Conservation (phyloP, 2,797 vertebrate genomes). For the Odontamblyopus lacepedii region DNA sequence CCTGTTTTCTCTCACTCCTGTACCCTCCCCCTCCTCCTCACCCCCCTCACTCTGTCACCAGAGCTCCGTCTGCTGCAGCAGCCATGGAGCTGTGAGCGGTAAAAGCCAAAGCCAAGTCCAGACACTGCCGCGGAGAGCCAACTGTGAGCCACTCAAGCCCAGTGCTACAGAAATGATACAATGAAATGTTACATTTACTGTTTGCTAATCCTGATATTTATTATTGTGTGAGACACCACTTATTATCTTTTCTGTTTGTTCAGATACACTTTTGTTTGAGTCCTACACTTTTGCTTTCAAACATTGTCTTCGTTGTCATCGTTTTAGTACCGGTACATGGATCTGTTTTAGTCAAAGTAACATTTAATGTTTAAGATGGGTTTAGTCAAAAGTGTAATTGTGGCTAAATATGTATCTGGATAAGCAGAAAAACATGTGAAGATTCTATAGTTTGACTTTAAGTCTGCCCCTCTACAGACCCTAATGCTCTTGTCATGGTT, state of each 20-base stretch:
- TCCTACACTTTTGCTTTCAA: not conserved
- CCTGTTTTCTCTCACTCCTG: constrained; percentile 62
- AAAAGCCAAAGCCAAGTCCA: constrained; percentile 47
- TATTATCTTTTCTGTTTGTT: constrained; percentile 59
- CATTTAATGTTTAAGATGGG: not conserved
- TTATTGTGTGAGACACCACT: constrained; percentile 36
- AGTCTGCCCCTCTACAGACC: constrained; percentile 22
- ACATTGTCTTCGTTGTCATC: not conserved
- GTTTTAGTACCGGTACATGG: not conserved
- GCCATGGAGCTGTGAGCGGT: constrained; percentile 65
- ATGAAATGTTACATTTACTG: constrained; percentile 32
- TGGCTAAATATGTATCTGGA: constrained; percentile 59
- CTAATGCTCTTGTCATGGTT: constrained; percentile 16
- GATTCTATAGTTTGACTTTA: not conserved
- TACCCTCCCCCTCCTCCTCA: constrained; percentile 48
- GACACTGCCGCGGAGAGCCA: constrained; percentile 63
- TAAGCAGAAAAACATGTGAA: constrained; percentile 48
- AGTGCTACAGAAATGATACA: constrained; percentile 48
- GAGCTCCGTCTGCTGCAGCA: constrained; percentile 72
- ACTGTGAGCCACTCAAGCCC: constrained; percentile 63
- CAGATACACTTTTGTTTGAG: constrained; percentile 51
- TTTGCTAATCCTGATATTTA: constrained; percentile 16
- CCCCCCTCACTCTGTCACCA: constrained; percentile 50
- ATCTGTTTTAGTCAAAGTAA: constrained; percentile 5
- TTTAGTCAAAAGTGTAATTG: constrained; percentile 7